Evolutionary conservation across 1,140 invertebrate genomes (phyloP), one percentile per base, ranked within the genome.

Genomic region (Hyposmocoma kahamanoa): DNA sequence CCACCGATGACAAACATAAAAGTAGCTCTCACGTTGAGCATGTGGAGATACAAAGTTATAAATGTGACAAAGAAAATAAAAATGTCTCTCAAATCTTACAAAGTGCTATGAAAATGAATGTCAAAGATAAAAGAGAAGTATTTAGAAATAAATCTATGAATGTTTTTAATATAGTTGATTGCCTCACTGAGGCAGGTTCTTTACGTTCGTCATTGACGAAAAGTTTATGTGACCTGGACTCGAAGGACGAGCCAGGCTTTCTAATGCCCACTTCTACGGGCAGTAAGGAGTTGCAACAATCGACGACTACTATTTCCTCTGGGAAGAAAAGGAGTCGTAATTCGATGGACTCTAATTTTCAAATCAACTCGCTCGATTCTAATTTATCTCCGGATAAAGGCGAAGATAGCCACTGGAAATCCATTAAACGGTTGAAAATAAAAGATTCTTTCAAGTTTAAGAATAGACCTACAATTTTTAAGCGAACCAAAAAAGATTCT

Each of bases 381-480:
- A 75, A 76, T 56, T 58, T 74, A 41, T 84, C 80, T 8, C 76
- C 75, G 4, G 83, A 85, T 47, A 81, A 81, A 57, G 65, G 74
- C 4, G 82, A 86, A 56, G 81, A 86, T 20, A 77, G 72, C 20
- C 73, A 85, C 47, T 87, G 84, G 83, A 87, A 86, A 62, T 86
- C 86, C 11, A 87, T 87, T 19, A 87, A 87, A 69, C 73, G 83
- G 53, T 57, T 87, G 22, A 87, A 87, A 65, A 84, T 87, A 26
- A 87, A 87, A 59, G 84, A 87, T 58, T 87, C 86, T 0, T 87
- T 87, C 56, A 84, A 85, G 51, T 87, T 87, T 53, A 87, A 87
- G 59, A 86, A 73, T 51, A 74, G 73, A 58, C 84, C 85, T 1
- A 77, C 73, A 5, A 85, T 86, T 59, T 84, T 84, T 53, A 85